Conservation (phyloP, 1,140 invertebrate species). For the Zaprionus ornatus region DNA sequence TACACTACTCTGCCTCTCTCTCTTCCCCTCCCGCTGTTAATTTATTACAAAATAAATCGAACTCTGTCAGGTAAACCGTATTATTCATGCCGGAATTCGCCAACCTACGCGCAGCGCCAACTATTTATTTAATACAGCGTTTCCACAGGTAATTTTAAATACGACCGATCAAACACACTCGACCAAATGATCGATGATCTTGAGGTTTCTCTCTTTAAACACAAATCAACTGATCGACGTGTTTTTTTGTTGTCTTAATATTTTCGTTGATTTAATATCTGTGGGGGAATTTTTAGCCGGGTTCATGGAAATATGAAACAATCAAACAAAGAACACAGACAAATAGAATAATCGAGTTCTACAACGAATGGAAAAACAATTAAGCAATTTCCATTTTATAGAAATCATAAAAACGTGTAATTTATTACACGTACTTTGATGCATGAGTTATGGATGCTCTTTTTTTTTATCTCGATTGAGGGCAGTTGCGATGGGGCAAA, state of each 20-base stretch:
- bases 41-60: slow-evolving; percentile 7
- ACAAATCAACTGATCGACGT: not conserved
- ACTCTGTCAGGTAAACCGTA: slow-evolving; percentile 1
- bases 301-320: slow-evolving; percentile 1
- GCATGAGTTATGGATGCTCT: slow-evolving; percentile 5
- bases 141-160: slow-evolving; percentile 53
- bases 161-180: slow-evolving; percentile 47
- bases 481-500: not conserved
- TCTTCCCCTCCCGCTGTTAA: not conserved
- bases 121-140: slow-evolving; percentile 48
- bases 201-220: not conserved
- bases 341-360: not conserved
- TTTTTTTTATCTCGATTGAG: not conserved
- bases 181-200: slow-evolving; percentile 39
- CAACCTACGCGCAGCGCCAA: slow-evolving; percentile 22
- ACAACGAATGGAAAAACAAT: slow-evolving; percentile 9
- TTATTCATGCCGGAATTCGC: slow-evolving; percentile 1
- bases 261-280: not conserved
- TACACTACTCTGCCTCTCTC: not conserved
- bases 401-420: slow-evolving; percentile 21
- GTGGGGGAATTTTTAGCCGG: not conserved
- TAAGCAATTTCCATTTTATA: slow-evolving; percentile 10
- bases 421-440: slow-evolving; percentile 30
- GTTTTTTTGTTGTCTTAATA: not conserved
- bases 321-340: not conserved